Base-by-base conservation (phyloP, 2,888 invertebrate species). In the Monochamus alternatus region DNA sequence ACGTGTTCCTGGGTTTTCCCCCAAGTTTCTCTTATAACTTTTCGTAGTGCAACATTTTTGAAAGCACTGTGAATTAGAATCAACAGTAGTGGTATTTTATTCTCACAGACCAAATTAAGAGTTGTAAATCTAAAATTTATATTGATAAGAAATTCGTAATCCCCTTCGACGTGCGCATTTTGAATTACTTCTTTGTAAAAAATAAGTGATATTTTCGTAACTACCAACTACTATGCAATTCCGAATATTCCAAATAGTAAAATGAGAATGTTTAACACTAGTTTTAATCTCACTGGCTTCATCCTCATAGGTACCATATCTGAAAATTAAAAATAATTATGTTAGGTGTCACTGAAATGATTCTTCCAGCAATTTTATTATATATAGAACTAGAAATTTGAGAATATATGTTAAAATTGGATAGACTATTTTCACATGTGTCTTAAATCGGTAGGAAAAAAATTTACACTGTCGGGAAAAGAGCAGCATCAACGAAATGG, bases 1-100 rank as follows among this genome's bases (percentile, higher is more conserved):
- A 93, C 88, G 0, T 90, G 88, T 10, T 91, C 90, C 0, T 88
- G 87, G 0, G 89, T 87, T 14, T 90, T 89, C 0, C 94, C 95
- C 95, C 95, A 96, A 0, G 95, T 95, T 73, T 91, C 91, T 4
- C 96, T 90, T 70, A 96, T 95, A 0, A 92, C 86, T 68, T 89
- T 89, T 14, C 96, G 90, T 78, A 94, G 93, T 30, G 90, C 90
- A 30, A 88, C 87, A 85, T 96, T 93, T 3, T 82, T 86, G 0
- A 95, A 94, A 0, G 94, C 93, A 0, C 95, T 94, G 82, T 94
- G 92, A 5, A 94, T 88, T 75, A 94, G 91, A 30, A 95, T 88
- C 5, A 94, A 88, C 38, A 94, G 87, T 12, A 93, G 52, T n/a
- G 72, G 66, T 38, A 5, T 60, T 2, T 74, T 66, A n/a, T 76